phyloP scores from a whole-genome alignment of 1,140 invertebrate species.

The Plectrocnemia conspersa region DNA sequence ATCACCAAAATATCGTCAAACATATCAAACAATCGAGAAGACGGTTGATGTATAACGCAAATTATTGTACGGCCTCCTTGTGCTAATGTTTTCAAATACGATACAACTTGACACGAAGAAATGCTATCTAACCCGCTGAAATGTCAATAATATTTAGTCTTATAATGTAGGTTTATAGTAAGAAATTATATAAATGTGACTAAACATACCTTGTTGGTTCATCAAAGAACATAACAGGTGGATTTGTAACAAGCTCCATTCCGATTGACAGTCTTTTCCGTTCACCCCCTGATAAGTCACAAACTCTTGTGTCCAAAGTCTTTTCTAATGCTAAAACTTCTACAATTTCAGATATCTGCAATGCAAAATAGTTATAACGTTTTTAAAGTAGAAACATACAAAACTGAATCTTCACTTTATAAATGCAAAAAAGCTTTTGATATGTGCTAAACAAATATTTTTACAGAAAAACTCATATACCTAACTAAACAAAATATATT shows the following conservation, averaged over 20 bases:
- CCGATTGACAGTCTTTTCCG: slow-evolving; percentile 80
- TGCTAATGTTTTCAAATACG: slow-evolving; percentile 63
- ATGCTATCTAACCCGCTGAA: slow-evolving; percentile 71
- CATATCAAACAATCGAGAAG: slow-evolving; percentile 72
- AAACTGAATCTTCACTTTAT: neutral
- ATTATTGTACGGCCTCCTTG: slow-evolving; percentile 71
- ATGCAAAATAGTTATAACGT: slow-evolving; percentile 16
- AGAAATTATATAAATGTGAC: slow-evolving; percentile 6
- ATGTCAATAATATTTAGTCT: slow-evolving; percentile 11
- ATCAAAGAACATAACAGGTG: slow-evolving; percentile 64
- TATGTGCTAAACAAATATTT: too few relatives aligned
- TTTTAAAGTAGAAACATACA: neutral
- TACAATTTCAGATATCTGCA: slow-evolving; percentile 56
- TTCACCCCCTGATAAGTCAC: slow-evolving; percentile 74
- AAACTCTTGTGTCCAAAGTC: slow-evolving; percentile 60
- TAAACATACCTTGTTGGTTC: slow-evolving; percentile 59
- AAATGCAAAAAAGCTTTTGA: too few relatives aligned
- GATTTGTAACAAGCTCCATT: slow-evolving; percentile 77
- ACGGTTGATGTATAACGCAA: slow-evolving; percentile 87
- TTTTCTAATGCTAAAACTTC: slow-evolving; percentile 56
- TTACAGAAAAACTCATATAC: too few relatives aligned
- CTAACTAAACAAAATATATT: too few relatives aligned
- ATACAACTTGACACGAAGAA: slow-evolving; percentile 66
- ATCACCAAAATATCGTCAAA: slow-evolving; percentile 63
- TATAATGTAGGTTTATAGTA: too few relatives aligned